These are phyloP conservation scores for Phenganax stokvisi DNA, from an alignment of 92 coral and sea anemone genomes.

Conservation along the genomic window DNA sequence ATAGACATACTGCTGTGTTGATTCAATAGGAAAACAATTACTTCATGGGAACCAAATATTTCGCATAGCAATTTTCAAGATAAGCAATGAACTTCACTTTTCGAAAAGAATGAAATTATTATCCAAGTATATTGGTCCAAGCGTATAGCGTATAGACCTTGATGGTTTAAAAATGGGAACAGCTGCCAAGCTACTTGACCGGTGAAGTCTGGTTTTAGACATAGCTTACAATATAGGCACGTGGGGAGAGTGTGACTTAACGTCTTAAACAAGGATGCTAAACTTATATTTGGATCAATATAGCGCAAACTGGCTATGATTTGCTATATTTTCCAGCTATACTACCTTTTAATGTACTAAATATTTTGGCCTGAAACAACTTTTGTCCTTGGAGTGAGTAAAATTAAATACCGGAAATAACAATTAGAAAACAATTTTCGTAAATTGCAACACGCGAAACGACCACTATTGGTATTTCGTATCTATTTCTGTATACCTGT, in stretches of 20 bases:
- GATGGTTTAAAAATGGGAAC: too few species aligned
- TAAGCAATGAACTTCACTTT: neutral
- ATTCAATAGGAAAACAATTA: slow-evolving; percentile 4
- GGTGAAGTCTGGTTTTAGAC: too few species aligned
- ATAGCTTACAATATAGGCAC: too few species aligned
- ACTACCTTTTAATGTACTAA: too few species aligned
- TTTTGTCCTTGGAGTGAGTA: too few species aligned
- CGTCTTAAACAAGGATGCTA: neutral
- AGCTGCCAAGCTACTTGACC: too few species aligned
- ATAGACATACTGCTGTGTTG: slow-evolving; percentile 4
- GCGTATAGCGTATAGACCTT: too few species aligned
- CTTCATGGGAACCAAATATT: neutral
- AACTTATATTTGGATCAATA: neutral
- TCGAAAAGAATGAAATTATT: too few species aligned
- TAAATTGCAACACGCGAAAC: neutral
- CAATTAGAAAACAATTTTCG: slow-evolving; percentile 8
- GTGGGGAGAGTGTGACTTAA: too few species aligned
- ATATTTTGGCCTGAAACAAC: too few species aligned
- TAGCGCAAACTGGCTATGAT: neutral
- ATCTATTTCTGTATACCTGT: neutral
- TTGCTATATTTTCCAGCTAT: neutral
- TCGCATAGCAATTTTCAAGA: neutral
- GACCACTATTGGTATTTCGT: neutral
- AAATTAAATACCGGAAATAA: neutral
- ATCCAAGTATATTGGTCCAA: too few species aligned